Evolutionary conservation across 2,888 invertebrate genomes (phyloP), one percentile per base, ranked within the genome.

Genomic region (Aphrophora alni): DNA sequence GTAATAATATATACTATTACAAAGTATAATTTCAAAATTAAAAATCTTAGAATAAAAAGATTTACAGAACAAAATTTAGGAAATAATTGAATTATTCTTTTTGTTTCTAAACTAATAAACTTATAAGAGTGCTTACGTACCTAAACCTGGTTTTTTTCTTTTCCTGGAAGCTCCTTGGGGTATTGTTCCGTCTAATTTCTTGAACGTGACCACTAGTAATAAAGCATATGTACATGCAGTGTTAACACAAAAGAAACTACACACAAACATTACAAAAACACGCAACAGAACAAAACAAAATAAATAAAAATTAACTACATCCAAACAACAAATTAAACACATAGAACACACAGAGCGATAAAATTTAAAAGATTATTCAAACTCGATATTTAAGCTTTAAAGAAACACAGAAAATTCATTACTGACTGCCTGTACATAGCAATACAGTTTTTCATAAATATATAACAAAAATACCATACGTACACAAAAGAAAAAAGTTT

Each of bases 171-270:
- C 87, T 72, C 84, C 82, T 68, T 85, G 85, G n/a, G 86, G 86
- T 86, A 85, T 85, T 81, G 82, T 84, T 33, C 86, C 85, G 86
- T 88, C 88, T 86, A 89, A 88, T 87, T 94, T 94, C 92, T 95
- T 95, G 92, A 95, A 96, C 86, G 95, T 95, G 89, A 95, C 95
- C 91, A 95, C 94, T 94, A 83, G 25, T 78, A 82, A 59, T 59
- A 59, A 59, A 59, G 59, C 59, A 59, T 21, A 59, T 59, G 21
- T 84, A 80, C 80, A 83, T 78, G 82, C 68, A 21, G 59, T 68
- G 68, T 75, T 71, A 73, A 83, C 83, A 75, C 83, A 83, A 85
- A 83, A 81, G 84, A 85, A 81, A 82, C 80, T 83, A 85, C 78
- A 74, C 71, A 82, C 77, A 83, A 78, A 83, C 77, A 81, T 85